Percentiles rank a stretch among this genome's conserved stretches.
Conservation (phyloP, 2,888 invertebrate species). For the Syrphus vitripennis region DNA sequence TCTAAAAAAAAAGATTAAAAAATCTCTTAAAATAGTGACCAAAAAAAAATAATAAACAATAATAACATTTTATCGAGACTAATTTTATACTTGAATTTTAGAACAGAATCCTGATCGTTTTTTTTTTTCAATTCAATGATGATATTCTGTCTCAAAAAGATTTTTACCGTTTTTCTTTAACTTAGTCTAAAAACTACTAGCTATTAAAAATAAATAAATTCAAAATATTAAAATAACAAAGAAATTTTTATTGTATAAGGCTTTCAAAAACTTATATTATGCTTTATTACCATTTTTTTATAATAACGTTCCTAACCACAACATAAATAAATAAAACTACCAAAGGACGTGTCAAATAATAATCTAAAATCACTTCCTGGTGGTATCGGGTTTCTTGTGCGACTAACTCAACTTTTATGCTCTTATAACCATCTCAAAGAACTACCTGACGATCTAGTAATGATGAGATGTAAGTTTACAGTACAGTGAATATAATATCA, state of each 20-base stretch:
- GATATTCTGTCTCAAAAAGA: too few relatives aligned
- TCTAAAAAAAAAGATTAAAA: too few relatives aligned
- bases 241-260: neutral
- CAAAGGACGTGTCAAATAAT: conserved; percentile 91
- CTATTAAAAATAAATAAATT: too few relatives aligned
- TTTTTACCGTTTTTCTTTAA: too few relatives aligned
- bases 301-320: conserved; percentile 18
- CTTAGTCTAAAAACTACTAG: too few relatives aligned
- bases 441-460: conserved; percentile 91
- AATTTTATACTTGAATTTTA: too few relatives aligned
- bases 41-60: too few relatives aligned
- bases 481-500: neutral
- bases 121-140: too few relatives aligned
- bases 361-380: conserved; percentile 87
- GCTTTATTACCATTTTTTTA: conserved; percentile 27
- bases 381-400: conserved; percentile 92
- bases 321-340: conserved; percentile 57
- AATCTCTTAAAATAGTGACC: too few relatives aligned
- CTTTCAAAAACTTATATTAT: conserved; percentile 35
- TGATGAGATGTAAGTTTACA: conserved; percentile 87
- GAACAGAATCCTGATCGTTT: too few relatives aligned
- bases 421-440: conserved; percentile 89
- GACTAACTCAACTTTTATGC: conserved; percentile 87
- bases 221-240: too few relatives aligned
- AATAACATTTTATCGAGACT: too few relatives aligned